Base-by-base conservation (phyloP, 2,113 vertebrate species). In the Ancistrus triradiatus region DNA sequence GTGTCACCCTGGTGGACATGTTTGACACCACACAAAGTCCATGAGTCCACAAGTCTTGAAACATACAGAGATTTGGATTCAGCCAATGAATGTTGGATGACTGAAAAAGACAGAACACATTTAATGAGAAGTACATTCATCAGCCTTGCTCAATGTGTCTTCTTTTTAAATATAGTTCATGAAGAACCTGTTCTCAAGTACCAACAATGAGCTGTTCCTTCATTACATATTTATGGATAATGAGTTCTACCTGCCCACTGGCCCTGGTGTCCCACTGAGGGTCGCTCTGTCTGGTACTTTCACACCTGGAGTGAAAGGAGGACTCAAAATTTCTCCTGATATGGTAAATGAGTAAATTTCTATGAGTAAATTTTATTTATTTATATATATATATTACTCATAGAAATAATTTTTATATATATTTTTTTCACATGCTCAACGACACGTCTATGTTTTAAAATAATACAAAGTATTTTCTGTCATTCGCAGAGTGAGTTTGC, bases 201-300 rank as follows among this genome's bases (percentile, higher is more conserved):
- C 80, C 37, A 86, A 88, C 70, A 88, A 53, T 17, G 86, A 93
- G 73, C 73, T 97, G 3, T 96, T 92, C 77, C 80, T 91, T 66
- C 94, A 98, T 80, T 97, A 97, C 78, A 85, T 98, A 68, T 98
- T 98, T 80, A 91, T 96, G 93, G 94, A 98, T 76, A 95, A 92
- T 56, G 87, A 93, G 70, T 93, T 97, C 77, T 91, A 90, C 69
- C 83, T 98, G 55, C 94, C 95, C 33, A 96, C 94, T 2, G 83
- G 88, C 47, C 83, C 87, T 51, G 95, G 95, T 62, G 72, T 97
- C 10, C 95, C 91, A 14, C 80, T 98, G 56, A 92, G 90, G 59
- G 77, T 98, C 62, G 84, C 90, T n/a, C 72, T 91, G 11, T 91
- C 92, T 72, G 95, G 94, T 79, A 80, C 93, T 69, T 76, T 87